phyloP scores from a whole-genome alignment of 1,140 invertebrate genomes.

The Diorhabda sublineata region DNA sequence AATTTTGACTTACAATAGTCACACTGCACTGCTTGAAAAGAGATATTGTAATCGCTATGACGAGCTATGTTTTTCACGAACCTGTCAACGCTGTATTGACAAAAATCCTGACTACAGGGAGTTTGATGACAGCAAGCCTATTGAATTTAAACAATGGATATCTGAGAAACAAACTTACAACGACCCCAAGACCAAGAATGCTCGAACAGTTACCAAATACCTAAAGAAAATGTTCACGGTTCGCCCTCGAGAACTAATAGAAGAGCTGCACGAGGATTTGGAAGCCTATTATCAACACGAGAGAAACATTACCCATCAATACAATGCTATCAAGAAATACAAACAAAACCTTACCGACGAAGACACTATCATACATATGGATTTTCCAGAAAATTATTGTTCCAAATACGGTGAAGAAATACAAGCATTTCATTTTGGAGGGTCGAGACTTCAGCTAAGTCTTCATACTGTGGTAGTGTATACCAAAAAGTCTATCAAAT shows the following conservation, averaged over 20 bases:
- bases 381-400: conserved; percentile 16
- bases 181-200: conserved; percentile 5
- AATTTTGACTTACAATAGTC: no score
- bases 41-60: no score
- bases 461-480: neutral
- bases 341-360: conserved; percentile 15
- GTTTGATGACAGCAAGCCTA: no score
- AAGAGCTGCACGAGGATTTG: conserved; percentile 15
- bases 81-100: no score
- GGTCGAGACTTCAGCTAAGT: no score
- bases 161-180: conserved; percentile 16
- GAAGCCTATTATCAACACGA: conserved; percentile 10
- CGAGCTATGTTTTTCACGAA: no score
- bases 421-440: no score
- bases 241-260: conserved; percentile 10
- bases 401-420: neutral
- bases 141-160: conserved; percentile 4
- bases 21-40: no score
- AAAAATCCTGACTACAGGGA: no score
- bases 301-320: conserved; percentile 19
- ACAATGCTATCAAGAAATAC: conserved; percentile 19
- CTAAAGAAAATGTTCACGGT: conserved; percentile 10
- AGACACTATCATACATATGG: conserved; percentile 16
- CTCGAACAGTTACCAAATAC: conserved; percentile 4
- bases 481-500: neutral